Percentiles rank a stretch among this genome's conserved stretches.
phyloP scores from a whole-genome alignment of 2,888 invertebrate genomes.

The Drosophila prolongata region DNA sequence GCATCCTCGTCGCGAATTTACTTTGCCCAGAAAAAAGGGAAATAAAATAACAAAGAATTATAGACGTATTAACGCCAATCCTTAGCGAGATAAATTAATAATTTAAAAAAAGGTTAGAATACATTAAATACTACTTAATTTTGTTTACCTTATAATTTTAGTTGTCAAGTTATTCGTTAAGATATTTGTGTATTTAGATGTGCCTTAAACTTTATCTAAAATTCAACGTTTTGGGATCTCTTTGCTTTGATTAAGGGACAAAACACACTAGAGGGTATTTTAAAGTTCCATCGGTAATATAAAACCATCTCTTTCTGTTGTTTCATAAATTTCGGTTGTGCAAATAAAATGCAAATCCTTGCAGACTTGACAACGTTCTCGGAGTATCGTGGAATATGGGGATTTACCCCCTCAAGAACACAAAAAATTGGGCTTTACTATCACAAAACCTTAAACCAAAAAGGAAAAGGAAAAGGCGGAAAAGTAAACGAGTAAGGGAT shows the following conservation, averaged over 20 bases:
- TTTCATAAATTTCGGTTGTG: conserved; percentile 57
- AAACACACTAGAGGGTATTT: neutral
- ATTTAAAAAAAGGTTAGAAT: no score
- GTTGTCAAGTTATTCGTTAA: no score
- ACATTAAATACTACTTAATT: no score
- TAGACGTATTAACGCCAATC: no score
- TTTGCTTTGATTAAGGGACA: neutral
- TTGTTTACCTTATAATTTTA: no score
- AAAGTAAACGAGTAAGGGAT: conserved; percentile 28
- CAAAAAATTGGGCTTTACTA: conserved; percentile 33
- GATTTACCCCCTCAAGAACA: conserved; percentile 3
- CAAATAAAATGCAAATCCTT: conserved; percentile 72
- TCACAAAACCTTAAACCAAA: conserved; percentile 18
- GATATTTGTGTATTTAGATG: no score
- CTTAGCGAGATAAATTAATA: no score
- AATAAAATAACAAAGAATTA: no score
- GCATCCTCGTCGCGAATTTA: no score
- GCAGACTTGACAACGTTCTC: conserved; percentile 65
- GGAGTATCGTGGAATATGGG: conserved; percentile 13
- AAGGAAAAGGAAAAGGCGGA: conserved; percentile 6
- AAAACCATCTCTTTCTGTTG: conserved; percentile 10
- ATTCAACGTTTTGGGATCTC: neutral
- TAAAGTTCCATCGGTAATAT: no score
- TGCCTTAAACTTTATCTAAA: neutral
- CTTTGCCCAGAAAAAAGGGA: no score